Base-by-base conservation (phyloP, 2,113 vertebrate genomes). In the Ailurus styani region DNA sequence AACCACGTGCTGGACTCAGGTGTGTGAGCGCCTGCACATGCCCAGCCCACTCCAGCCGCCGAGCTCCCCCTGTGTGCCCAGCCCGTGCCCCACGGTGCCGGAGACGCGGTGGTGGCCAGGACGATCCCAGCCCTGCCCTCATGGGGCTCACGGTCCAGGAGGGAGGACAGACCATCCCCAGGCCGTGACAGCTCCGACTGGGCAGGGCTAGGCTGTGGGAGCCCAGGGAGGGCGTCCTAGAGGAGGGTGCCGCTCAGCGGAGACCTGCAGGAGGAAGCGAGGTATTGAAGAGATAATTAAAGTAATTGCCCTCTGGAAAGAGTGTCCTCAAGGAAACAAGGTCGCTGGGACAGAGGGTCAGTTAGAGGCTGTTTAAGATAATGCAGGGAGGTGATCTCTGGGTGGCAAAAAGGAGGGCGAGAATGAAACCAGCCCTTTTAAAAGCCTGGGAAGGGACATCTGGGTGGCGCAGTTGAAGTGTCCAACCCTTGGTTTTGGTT, bases 1-100 rank as follows among this genome's bases (percentile, higher is more conserved):
- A 99, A 99, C 98, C 99, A 99, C 60, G 98, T 99, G 98, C 98
- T 99, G 17, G 99, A 99, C 97, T 99, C 99, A 6, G 99, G 99
- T 99, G 97, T 25, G 91, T 57, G 34, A 0, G 1, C 3, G 42
- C 0, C 8, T 11, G 3, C 12, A 31, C 29, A 11, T 0, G 31
- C 12, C 31, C 29, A 8, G 1, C 37, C 86, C 29, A 3, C 45
- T n/a, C 34, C 57, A 3, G 4, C n/a, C 34, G 0, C 73, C 27
- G 2, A 13, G 66, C 15, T 6, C 82, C 64, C 34, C 2, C 68
- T 2, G 7, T 47, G 34, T 31, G 60, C 34, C 85, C 21, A 10
- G 42, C 73, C 5, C 3, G 37, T 1, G 27, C 60, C 66, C 5
- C 4, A 0, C 13, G 50, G 29, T 81, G 73, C 79, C 23, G 21